Evolutionary conservation across 2,888 invertebrate species (phyloP), one percentile per base, ranked within the genome.

Genomic region (Ophonus ardosiacus): DNA sequence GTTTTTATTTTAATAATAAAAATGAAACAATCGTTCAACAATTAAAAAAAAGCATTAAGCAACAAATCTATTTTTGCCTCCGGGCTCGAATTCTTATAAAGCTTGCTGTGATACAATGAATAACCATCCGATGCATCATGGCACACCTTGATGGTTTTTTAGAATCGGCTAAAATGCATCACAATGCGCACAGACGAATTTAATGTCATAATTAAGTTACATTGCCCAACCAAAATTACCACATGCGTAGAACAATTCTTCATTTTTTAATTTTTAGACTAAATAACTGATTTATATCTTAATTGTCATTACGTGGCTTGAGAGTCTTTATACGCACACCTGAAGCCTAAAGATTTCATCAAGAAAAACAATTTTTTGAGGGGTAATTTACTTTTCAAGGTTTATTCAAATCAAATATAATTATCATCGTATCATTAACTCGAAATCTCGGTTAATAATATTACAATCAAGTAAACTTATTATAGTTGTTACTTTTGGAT

Each of bases 101-200:
- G 43, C 43, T 10, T 10, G 43, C 43, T 13, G 74, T 65, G 65
- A 78, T 78, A 76, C 78, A 84, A 40, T 51, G 56, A 84, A 84
- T 56, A 71, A 68, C 21, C 21, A 21, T 40, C 56, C 21, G 65
- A 78, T 84, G 84, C 84, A 84, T 76, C 84, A 61, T 24, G 18
- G 78, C 84, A 78, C 84, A 84, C 84, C 84, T 84, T 84, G 84
- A 84, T 84, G 84, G 63, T 63, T 84, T 84, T 78, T 76, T n/a
- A 78, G 84, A 84, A 84, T 84, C 78, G 63, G 65, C 76, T n/a
- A 84, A 84, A 84, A 84, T 63, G 84, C 74, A 84, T 78, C 61
- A 78, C 78, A 78, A 57, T 78, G 78, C 31, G 59, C 61, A 78
- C 84, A 76, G 78, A 78, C 74, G 61, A 84, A 84, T 84, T 78